Percentiles rank a stretch among this genome's conserved stretches.
Evolutionary conservation across 2,888 invertebrate genomes (phyloP).

Genomic region (Meghimatium bilineatum): DNA sequence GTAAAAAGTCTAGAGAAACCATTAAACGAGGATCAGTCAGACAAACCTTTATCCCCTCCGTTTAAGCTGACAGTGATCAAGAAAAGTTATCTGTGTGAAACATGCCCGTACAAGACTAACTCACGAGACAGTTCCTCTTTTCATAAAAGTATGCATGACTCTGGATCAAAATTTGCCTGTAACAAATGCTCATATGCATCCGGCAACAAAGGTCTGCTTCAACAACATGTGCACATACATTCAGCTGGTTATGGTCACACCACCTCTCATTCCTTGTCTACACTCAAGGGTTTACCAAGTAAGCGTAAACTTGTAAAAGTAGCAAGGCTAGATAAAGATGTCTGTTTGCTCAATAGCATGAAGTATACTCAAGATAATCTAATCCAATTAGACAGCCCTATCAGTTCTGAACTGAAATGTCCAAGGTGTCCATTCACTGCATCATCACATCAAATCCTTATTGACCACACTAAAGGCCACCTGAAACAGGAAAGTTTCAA

Average conservation of each 20-base stretch:
- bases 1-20: constrained; percentile 16
- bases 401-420: constrained; percentile 61
- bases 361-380: not conserved
- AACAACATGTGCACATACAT: constrained; percentile 68
- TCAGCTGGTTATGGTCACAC: not conserved
- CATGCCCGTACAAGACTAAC: constrained; percentile 59
- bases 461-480: constrained; percentile 64
- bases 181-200: constrained; percentile 69
- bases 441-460: constrained; percentile 59
- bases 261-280: not conserved
- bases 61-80: constrained; percentile 52
- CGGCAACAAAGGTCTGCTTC: constrained; percentile 61
- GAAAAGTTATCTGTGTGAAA: constrained; percentile 53
- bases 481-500: constrained; percentile 54
- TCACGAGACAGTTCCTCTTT: constrained; percentile 54
- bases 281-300: not conserved
- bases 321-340: not conserved
- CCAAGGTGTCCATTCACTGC: constrained; percentile 70
- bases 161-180: constrained; percentile 56
- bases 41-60: constrained; percentile 33
- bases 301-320: not conserved
- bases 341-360: not conserved
- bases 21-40: constrained; percentile 27
- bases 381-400: not conserved
- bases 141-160: constrained; percentile 54